Conservation (phyloP, 2,797 vertebrate species). For the Coreius guichenoti region DNA sequence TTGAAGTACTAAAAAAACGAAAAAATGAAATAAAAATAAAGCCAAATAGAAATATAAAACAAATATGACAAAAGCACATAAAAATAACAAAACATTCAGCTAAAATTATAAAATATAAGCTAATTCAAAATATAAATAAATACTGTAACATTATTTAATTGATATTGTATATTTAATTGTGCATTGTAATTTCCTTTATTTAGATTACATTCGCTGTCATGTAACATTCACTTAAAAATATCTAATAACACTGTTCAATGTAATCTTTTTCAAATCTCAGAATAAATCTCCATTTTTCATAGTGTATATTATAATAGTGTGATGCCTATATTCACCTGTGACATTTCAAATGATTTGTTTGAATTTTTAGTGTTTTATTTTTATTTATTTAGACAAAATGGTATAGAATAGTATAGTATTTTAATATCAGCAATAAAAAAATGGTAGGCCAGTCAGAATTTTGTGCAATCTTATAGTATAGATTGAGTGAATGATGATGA, state of each 20-base stretch:
- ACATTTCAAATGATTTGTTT: not conserved
- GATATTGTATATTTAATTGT: not conserved
- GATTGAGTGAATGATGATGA: not conserved
- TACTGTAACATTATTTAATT: not conserved
- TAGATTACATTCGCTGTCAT: not conserved
- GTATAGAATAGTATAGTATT: not conserved
- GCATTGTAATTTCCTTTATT: not conserved
- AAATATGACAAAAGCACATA: not conserved
- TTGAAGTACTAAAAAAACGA: not conserved
- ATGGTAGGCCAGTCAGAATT: not conserved
- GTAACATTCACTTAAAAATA: not conserved
- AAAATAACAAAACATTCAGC: not conserved
- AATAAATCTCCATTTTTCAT: not conserved
- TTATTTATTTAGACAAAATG: not conserved
- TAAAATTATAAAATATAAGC: not conserved
- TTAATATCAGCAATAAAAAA: not conserved
- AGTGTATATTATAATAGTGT: not conserved
- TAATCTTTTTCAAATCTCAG: not conserved
- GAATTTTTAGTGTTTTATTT: not conserved
- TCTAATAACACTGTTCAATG: not conserved
- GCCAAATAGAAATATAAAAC: not conserved
- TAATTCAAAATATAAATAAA: not conserved
- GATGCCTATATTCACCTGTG: not conserved
- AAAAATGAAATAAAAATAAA: not conserved
- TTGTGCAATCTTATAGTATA: not conserved